Conservation (phyloP, 2,113 vertebrate genomes). For the Mustela lutreola region DNA sequence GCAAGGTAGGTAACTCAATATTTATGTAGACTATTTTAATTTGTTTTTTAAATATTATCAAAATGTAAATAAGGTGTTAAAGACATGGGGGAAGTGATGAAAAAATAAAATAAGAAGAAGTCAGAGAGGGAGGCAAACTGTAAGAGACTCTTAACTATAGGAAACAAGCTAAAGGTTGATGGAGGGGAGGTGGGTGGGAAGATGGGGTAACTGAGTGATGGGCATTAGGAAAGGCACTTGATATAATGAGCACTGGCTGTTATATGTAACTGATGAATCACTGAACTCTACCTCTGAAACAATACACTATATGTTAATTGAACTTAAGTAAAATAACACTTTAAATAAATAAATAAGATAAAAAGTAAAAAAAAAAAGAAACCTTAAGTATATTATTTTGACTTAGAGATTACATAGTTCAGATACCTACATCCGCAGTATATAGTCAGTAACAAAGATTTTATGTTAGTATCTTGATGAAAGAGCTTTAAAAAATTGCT, state of each 20-base stretch:
- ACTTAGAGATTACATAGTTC: background rate
- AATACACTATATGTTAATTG: background rate
- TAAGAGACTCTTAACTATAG: background rate
- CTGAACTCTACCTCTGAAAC: background rate
- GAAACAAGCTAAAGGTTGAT: background rate
- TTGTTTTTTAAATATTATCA: background rate
- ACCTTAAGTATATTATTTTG: background rate
- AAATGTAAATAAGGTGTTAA: constrained; percentile 27
- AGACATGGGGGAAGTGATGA: background rate
- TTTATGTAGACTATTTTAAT: constrained; percentile 33
- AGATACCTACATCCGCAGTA: background rate
- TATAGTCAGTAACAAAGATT: background rate
- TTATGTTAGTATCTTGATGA: background rate
- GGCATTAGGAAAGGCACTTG: background rate
- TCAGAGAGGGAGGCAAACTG: background rate
- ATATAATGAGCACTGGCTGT: background rate
- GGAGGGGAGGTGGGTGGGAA: background rate
- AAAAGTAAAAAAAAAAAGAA: background rate
- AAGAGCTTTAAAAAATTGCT: background rate
- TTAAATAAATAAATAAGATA: background rate
- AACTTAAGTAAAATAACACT: background rate
- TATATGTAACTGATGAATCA: background rate
- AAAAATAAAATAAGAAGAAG: background rate
- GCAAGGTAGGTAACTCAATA: constrained; percentile 85
- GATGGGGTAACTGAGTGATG: background rate